Percentiles rank a stretch among this genome's conserved stretches.
phyloP scores from a whole-genome alignment of 2,113 vertebrate species.

The Aptenodytes forsteri region DNA sequence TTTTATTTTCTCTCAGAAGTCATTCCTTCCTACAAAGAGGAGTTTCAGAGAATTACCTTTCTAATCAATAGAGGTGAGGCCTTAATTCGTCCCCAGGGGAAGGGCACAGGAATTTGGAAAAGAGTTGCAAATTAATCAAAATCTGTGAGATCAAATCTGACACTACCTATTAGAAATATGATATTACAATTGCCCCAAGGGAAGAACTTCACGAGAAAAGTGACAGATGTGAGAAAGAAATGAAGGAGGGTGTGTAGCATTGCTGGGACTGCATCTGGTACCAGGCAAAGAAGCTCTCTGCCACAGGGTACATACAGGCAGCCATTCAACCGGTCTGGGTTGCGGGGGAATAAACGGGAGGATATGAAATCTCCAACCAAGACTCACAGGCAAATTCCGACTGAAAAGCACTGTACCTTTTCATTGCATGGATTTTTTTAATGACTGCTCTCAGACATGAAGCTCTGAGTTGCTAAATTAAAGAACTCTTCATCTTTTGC shows the following conservation, averaged over 20 bases:
- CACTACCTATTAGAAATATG: not conserved
- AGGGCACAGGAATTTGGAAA: not conserved
- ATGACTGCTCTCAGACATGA: not conserved
- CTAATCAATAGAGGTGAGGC: not conserved
- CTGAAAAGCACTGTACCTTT: not conserved
- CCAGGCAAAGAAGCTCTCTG: not conserved
- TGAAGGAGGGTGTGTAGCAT: not conserved
- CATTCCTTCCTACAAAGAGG: not conserved
- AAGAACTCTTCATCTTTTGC: not conserved
- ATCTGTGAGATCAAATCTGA: slow-evolving; percentile 13
- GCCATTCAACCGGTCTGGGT: not conserved
- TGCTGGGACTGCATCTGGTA: not conserved
- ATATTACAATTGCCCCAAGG: not conserved
- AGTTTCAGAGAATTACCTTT: not conserved
- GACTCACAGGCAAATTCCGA: not conserved
- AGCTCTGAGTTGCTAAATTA: not conserved
- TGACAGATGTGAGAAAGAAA: not conserved
- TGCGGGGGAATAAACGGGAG: not conserved
- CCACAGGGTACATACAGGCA: not conserved
- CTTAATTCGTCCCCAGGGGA: not conserved
- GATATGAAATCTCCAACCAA: not conserved
- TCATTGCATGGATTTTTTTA: not conserved
- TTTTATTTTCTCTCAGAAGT: not conserved
- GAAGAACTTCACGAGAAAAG: not conserved
- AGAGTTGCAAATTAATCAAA: slow-evolving; percentile 18